Evolutionary conservation across 2,113 vertebrate genomes (phyloP), one percentile per base, ranked within the genome.

Genomic region (Caranx melampygus): DNA sequence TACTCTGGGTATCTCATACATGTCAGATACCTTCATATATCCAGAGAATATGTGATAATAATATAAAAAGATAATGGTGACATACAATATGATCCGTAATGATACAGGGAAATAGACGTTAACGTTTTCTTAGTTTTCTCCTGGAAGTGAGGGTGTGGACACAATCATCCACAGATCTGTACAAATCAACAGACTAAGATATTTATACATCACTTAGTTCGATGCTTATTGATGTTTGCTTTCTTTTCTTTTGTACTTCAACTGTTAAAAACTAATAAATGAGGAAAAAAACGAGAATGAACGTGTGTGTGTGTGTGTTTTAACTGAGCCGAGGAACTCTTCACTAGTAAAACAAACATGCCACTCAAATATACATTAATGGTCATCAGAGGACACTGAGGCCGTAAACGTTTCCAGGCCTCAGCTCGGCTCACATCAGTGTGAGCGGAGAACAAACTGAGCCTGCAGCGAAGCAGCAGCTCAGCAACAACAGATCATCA

Each of bases 361-460:
- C 52, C 75, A 52, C 52, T 82, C 75, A 78, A 70, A 66, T 59
- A 52, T 55, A 71, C 72, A 67, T 67, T 83, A 72, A 55, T 42
- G 51, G 55, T 67, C 76, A 78, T 78, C 63, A 77, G 79, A 65
- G 16, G 47, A 75, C 76, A 51, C 54, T 6, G 35, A 58, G 60
- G 44, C 61, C 49, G 31, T 85, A 85, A 85, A 76, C 18, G 80
- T 63, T 86, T 83, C 77, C 81, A 83, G 78, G 13, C 44, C 35
- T 78, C 52, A 2, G 67, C 71, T 67, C 21, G 13, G 49, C 71
- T 62, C 20, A 14, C 13, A 75, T 54, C 35, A 31, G 7, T 33
- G 44, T 54, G 60, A 82, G 40, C 49, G 26, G 14, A 51, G 33
- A 51, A 68, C 33, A 68, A 63, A 8, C 5, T 63, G 16, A 16